phyloP scores from a whole-genome alignment of 64 coral and sea anemone species.

The Montipora cactus region DNA sequence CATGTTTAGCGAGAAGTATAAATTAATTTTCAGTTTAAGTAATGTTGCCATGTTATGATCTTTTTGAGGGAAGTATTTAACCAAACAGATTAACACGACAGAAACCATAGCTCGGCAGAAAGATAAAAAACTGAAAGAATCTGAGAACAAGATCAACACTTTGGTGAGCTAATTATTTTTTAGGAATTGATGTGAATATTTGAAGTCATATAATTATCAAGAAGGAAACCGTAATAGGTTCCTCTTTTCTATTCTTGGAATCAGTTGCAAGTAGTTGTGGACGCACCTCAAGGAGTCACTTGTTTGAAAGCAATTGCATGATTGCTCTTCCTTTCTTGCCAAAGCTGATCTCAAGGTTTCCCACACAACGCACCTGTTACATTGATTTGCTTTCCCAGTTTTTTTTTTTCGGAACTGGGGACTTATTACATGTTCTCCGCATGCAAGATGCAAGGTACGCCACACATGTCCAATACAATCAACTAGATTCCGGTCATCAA shows the following conservation, averaged over 20 bases:
- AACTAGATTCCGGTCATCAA: too few relatives aligned
- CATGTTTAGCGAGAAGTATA: neutral
- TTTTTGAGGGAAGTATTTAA: conserved; percentile 61
- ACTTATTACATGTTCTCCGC: too few relatives aligned
- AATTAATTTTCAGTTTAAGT: too few relatives aligned
- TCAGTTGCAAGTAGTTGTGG: too few relatives aligned
- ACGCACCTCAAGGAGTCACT: neutral
- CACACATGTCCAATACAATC: too few relatives aligned
- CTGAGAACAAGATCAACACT: conserved; percentile 78
- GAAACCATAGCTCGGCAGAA: conserved; percentile 69
- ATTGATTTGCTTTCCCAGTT: too few relatives aligned
- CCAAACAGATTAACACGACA: conserved; percentile 63
- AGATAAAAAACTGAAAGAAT: conserved; percentile 68
- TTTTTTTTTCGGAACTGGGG: too few relatives aligned
- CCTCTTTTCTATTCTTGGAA: too few relatives aligned
- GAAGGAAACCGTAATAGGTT: neutral
- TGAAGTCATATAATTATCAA: neutral
- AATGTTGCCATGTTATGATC: neutral
- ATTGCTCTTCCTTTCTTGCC: neutral
- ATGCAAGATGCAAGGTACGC: too few relatives aligned
- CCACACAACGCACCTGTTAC: too few relatives aligned
- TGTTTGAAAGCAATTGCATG: neutral
- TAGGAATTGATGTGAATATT: neutral
- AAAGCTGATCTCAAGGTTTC: too few relatives aligned
- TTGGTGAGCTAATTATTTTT: conserved; percentile 53